These are phyloP conservation scores for Urocyon cinereoargenteus DNA, from an alignment of 2,797 vertebrate species.

Conservation along the genomic window DNA sequence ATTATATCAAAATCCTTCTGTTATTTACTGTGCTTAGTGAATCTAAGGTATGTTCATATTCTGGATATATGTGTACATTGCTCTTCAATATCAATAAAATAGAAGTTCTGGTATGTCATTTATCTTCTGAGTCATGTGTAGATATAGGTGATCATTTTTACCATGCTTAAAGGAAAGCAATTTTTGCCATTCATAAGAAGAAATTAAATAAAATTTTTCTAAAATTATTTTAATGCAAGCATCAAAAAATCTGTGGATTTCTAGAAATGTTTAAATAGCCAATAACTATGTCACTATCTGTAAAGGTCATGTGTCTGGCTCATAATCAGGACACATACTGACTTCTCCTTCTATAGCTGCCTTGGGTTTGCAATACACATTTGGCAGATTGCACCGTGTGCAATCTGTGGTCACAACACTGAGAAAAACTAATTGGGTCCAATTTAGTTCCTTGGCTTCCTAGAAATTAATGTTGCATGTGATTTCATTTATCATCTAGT, in stretches of 20 bases:
- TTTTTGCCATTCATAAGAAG: conserved; percentile 15
- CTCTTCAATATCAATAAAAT: not conserved
- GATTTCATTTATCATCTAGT: not conserved
- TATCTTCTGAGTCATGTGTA: not conserved
- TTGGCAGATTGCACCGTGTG: not conserved
- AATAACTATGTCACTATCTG: not conserved
- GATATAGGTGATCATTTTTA: not conserved
- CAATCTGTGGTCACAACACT: not conserved
- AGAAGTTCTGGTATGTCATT: not conserved
- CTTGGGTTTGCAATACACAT: not conserved
- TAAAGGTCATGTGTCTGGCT: conserved; percentile 24
- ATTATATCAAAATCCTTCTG: not conserved
- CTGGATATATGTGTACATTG: not conserved
- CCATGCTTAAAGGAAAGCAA: conserved; percentile 34
- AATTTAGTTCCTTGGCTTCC: not conserved
- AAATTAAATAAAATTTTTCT: not conserved
- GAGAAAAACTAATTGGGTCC: not conserved
- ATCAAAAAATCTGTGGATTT: conserved; percentile 18
- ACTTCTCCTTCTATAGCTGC: not conserved
- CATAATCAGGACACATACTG: not conserved
- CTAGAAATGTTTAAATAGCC: not conserved
- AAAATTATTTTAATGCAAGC: not conserved
- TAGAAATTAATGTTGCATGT: not conserved
- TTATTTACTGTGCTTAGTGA: conserved; percentile 27
- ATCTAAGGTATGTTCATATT: not conserved